Base-by-base conservation (phyloP, 2,113 vertebrate species). In the Aplodontia rufa region DNA sequence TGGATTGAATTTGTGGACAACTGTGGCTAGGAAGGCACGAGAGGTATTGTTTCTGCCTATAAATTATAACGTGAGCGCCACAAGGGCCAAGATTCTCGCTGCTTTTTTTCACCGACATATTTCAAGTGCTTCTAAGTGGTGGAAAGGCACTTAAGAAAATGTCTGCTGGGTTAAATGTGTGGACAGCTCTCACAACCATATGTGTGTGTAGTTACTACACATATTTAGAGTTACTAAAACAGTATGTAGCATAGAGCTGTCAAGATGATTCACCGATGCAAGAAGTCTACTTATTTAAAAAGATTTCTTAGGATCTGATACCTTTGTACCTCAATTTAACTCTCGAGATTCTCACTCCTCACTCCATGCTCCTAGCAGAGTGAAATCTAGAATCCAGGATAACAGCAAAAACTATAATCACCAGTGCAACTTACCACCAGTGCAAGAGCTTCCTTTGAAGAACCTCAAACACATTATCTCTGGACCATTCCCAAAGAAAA, bases 241-340 rank as follows among this genome's bases (percentile, higher is more conserved):
- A 95, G 7, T 30, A 79, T 30, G 76, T 45, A 84, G 30, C 94
- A 94, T 7, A 93, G 16, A 62, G n/a, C 22, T 94, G 71, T 5
- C 19, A 93, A 93, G 94, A 96, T 90, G 40, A 89, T 76, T 76
- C 0, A 78, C 0, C 35, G 47, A 66, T n/a, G 86, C 26, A 19
- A 66, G 7, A 84, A 24, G 37, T 71, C 81, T 93, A 37, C 17
- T 97, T 91, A 94, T 90, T 96, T 81, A 62, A 75, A 60, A 97
- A 92, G 6, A 93, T 26, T n/a, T 91, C 45, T 95, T 60, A 94
- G 90, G 42, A 20, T 88, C 24, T 11, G 1, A 51, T 60, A 97
- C 71, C 66, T 83, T 90, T 91, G 5, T 24, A 86, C 92, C 13
- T 81, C 5, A 7, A 17, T 11, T 93, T 8, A 96, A 91, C 93